Conservation (phyloP, 2,797 vertebrate species). For the Bradypodion pumilum region DNA sequence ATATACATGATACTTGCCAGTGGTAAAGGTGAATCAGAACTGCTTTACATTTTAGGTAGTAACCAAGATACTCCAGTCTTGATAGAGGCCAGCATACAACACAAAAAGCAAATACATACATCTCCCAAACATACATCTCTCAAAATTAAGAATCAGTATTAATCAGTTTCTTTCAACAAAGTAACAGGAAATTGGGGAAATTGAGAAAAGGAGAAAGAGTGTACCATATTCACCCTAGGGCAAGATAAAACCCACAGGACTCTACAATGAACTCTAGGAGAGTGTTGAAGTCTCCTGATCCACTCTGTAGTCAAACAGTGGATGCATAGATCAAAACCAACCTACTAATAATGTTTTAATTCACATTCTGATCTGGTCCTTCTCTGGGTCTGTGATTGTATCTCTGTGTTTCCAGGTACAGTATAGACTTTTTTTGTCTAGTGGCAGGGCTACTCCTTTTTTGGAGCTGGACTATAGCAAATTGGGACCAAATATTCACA, state of each 20-base stretch:
- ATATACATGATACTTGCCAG: neutral
- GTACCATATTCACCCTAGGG: neutral
- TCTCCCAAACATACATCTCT: neutral
- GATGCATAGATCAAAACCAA: no score
- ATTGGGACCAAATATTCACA: no score
- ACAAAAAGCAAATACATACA: neutral
- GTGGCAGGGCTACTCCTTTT: no score
- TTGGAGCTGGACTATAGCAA: no score
- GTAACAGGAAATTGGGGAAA: neutral
- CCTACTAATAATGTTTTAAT: no score
- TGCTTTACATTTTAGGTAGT: neutral
- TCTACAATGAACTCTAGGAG: neutral
- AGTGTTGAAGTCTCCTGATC: no score
- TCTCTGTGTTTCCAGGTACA: no score
- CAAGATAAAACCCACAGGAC: neutral
- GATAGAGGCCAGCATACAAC: neutral
- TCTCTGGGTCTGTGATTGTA: no score
- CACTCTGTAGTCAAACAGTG: no score
- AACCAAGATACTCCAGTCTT: neutral
- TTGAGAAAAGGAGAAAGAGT: no score
- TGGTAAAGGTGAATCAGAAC: neutral
- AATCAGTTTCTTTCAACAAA: neutral
- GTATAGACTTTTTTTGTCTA: no score
- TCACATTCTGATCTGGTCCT: no score
- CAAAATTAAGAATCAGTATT: conserved; percentile 32